Evolutionary conservation across 23 tunicate genomes (phyloP), one percentile per base, ranked within the genome.

Genomic region (Clavelina lepadiformis): DNA sequence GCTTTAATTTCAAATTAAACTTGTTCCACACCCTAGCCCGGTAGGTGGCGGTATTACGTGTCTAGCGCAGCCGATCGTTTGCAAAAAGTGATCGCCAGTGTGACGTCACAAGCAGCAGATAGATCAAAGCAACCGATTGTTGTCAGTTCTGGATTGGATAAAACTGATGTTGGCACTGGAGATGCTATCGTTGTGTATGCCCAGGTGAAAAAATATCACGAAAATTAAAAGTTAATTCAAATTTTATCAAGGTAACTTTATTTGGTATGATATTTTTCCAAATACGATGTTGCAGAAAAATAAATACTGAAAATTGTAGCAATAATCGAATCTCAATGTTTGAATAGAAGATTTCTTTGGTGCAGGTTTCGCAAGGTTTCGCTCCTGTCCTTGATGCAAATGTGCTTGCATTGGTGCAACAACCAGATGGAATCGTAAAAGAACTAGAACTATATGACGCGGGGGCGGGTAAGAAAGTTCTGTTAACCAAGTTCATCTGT

Each of bases 401-500:
- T n/a, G n/a, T n/a, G n/a, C n/a, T n/a, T n/a, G n/a, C n/a, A n/a
- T n/a, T n/a, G n/a, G n/a, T n/a, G n/a, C n/a, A n/a, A n/a, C n/a
- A n/a, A n/a, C n/a, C n/a, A n/a, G n/a, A n/a, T n/a, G 91, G 81
- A 0, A 56, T 31, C 2, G 58, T 46, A 3, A 69, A 32, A 58
- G 25, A 13, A 5, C 33, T 82, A 3, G 57, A 63, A 20, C 46
- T 82, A 53, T 65, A 41, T 49, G 91, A 82, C 47, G 71, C 72
- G 20, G 91, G 91, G 5, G 81, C 91, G 32, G 91, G 91, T 82
- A 54, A 1, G n/a, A n/a, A n/a, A n/a, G n/a, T n/a, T n/a, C n/a
- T n/a, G n/a, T n/a, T n/a, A n/a, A n/a, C n/a, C n/a, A n/a, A n/a
- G 19, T 20, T 19, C 19, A n/a, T 19, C 19, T 19, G 0, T 46